phyloP scores from a whole-genome alignment of 2,888 invertebrate species.

The Drosophila austrosaltans region DNA sequence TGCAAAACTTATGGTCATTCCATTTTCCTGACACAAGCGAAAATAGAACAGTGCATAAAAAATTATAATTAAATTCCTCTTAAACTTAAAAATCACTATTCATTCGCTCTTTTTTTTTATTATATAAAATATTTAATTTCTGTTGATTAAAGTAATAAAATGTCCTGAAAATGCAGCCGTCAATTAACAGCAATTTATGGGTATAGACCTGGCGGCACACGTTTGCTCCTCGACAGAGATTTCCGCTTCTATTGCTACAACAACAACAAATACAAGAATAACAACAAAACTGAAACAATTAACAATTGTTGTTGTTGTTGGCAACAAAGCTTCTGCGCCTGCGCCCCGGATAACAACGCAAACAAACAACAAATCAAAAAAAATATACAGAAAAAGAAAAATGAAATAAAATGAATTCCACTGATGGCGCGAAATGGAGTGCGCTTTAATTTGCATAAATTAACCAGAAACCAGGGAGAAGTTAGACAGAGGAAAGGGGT shows the following conservation, averaged over 20 bases:
- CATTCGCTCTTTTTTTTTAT: too few species aligned
- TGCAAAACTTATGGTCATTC: too few species aligned
- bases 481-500: conserved; percentile 48
- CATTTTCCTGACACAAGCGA: too few species aligned
- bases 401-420: conserved; percentile 24
- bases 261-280: conserved; percentile 33
- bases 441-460: conserved; percentile 79
- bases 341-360: conserved; percentile 59
- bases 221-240: conserved; percentile 13
- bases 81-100: too few species aligned
- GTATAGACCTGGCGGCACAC: conserved; percentile 29
- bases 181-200: conserved; percentile 49
- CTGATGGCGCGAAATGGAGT: conserved; percentile 73
- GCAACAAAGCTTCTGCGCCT: conserved; percentile 60
- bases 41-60: too few species aligned
- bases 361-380: conserved; percentile 65
- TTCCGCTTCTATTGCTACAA: conserved; percentile 37
- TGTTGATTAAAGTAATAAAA: not conserved
- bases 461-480: conserved; percentile 38
- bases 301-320: conserved; percentile 74
- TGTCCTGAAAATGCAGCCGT: conserved; percentile 29
- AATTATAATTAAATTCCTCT: too few species aligned
- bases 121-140: not conserved
- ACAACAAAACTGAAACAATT: conserved; percentile 67
- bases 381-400: conserved; percentile 23